A percentile compares a stretch with the other conserved stretches of the same genome.
Evolutionary conservation across 2,888 invertebrate species (phyloP).

Genomic region (Xanthorhoe designata): DNA sequence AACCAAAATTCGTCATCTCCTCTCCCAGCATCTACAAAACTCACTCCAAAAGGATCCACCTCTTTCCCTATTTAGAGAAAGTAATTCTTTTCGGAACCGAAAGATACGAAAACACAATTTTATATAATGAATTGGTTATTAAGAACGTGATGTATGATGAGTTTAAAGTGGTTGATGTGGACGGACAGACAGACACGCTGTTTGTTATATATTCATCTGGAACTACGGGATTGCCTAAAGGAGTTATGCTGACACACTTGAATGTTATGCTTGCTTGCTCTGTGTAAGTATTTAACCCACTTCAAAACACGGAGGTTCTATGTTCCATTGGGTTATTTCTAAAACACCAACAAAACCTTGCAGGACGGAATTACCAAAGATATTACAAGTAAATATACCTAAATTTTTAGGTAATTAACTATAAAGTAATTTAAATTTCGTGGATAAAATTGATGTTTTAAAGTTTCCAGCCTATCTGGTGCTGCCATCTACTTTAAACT

Average conservation of each 20-base stretch:
- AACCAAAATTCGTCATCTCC: conserved; percentile 64
- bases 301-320: background rate
- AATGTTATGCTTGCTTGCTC: conserved; percentile 55
- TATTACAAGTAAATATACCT: too few species aligned
- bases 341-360: too few species aligned
- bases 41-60: conserved; percentile 53
- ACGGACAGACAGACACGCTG: conserved; percentile 59
- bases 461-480: too few species aligned
- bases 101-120: conserved; percentile 44
- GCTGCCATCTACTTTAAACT: too few species aligned
- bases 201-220: conserved; percentile 74
- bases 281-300: conserved; percentile 61
- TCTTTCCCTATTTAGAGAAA: conserved; percentile 51
- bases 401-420: too few species aligned
- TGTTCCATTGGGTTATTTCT: too few species aligned
- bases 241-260: conserved; percentile 69
- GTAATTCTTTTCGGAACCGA: conserved; percentile 63
- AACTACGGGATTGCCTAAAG: conserved; percentile 74
- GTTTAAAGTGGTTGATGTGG: conserved; percentile 57
- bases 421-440: too few species aligned
- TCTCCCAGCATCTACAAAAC: conserved; percentile 60
- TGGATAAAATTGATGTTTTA: too few species aligned
- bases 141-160: conserved; percentile 57
- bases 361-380: too few species aligned
- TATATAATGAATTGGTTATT: conserved; percentile 58